These are phyloP conservation scores for Wasmannia auropunctata DNA, from an alignment of 1,140 invertebrate genomes.

Conservation along the genomic window DNA sequence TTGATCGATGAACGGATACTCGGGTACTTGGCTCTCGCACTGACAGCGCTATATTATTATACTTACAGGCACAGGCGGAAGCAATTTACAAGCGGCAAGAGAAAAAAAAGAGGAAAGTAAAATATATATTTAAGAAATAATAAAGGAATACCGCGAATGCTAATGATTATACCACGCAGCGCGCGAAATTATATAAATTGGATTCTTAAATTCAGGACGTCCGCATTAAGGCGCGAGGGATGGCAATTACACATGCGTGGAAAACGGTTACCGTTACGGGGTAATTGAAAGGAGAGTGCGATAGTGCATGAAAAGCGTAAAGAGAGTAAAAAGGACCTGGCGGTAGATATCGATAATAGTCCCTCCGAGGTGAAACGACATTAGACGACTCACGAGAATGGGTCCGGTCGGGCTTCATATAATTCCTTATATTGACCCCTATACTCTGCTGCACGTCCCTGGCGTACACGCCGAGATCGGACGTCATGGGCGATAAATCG, in stretches of 20 bases:
- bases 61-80: constrained; percentile 14
- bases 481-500: constrained; percentile 91
- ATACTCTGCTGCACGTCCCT: constrained; percentile 93
- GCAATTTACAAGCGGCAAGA: constrained; percentile 11
- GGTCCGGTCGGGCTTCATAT: constrained; percentile 86
- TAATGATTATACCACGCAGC: background rate
- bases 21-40: too few relatives aligned
- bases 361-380: constrained; percentile 70
- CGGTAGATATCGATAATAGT: constrained; percentile 77
- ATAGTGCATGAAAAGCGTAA: constrained; percentile 64
- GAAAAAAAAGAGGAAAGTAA: background rate
- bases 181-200: constrained; percentile 31
- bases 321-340: constrained; percentile 77
- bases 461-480: constrained; percentile 90
- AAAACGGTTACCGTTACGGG: constrained; percentile 36
- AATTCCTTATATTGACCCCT: constrained; percentile 91
- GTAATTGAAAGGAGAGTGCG: constrained; percentile 56
- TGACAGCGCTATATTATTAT: background rate
- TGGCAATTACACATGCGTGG: constrained; percentile 14
- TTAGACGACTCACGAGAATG: constrained; percentile 75
- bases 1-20: background rate
- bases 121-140: background rate
- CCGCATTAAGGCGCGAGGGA: constrained; percentile 27
- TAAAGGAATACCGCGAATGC: background rate
- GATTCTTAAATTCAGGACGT: constrained; percentile 29